These are phyloP conservation scores for Epirrhoe alternata DNA, from an alignment of 2,888 invertebrate genomes.

Conservation along the genomic window DNA sequence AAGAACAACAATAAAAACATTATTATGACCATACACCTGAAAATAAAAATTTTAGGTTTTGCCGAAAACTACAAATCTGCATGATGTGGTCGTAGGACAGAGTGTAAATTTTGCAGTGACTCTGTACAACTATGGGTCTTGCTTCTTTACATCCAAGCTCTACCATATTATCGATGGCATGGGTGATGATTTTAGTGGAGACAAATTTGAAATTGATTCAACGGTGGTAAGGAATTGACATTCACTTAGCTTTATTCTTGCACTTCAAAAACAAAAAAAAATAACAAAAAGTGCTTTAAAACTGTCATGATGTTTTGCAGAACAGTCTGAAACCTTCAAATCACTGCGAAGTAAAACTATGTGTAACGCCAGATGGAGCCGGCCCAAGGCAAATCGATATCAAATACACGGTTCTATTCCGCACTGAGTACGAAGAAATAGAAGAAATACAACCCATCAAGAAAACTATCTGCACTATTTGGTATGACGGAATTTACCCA, in stretches of 20 bases:
- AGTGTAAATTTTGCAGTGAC: constrained; percentile 57
- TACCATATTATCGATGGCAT: constrained; percentile 66
- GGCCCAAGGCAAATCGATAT: constrained; percentile 70
- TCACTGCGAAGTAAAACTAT: constrained; percentile 64
- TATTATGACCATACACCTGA: too few species aligned
- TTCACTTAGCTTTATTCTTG: background rate
- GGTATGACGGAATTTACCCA: constrained; percentile 80
- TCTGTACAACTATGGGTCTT: constrained; percentile 71
- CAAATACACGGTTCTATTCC: constrained; percentile 70
- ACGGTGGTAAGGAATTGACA: constrained; percentile 58
- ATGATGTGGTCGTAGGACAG: constrained; percentile 71
- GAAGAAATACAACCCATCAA: constrained; percentile 70
- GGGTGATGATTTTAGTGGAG: constrained; percentile 69
- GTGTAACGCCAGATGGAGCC: constrained; percentile 68
- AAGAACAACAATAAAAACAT: background rate
- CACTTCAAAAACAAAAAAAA: background rate
- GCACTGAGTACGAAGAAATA: constrained; percentile 69
- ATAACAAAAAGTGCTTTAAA: background rate
- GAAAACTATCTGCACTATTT: constrained; percentile 71
- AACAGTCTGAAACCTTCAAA: constrained; percentile 74
- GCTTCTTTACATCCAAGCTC: constrained; percentile 72
- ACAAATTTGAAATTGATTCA: constrained; percentile 68
- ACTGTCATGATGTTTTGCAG: constrained; percentile 47
- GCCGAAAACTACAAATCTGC: constrained; percentile 68
- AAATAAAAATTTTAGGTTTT: constrained; percentile 58